Evolutionary conservation across 1,140 invertebrate genomes (phyloP), one percentile per base, ranked within the genome.

Genomic region (Cyphomyrmex costatus): DNA sequence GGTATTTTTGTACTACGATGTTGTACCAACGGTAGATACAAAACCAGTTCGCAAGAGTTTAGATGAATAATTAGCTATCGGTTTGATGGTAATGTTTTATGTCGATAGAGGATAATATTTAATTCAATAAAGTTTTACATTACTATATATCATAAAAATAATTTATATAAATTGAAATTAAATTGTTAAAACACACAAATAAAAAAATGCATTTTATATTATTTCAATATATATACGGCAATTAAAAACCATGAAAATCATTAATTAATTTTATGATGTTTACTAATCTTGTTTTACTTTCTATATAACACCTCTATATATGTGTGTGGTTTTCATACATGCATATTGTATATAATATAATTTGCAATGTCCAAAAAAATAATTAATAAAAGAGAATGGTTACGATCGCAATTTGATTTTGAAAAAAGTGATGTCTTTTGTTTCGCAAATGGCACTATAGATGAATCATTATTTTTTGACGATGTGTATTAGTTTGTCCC

Each of bases 401-500:
- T 3, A 21, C 12, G 0, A 36, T 76, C 3, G 7, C 21, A 76
- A 36, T 12, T 36, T 12, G 16, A 42, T 76, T 33, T 24, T 30
- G n/a, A 42, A 77, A 49, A 49, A 73, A 73, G 30, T 21, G 8
- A 77, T 19, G n/a, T 36, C 0, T 8, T n/a, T 76, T 24, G 33
- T 16, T 46, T 42, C 27, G 4, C 19, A 73, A 73, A 27, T 14
- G 12, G 30, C 21, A 16, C 24, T 24, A 2, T 16, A 46, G 33
- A 76, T 16, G 7, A 5, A 24, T 27, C 16, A 63, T 42, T 10
- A 42, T 61, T 77, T 63, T 42, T 16, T 63, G 56, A n/a, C 5
- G 33, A 42, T 77, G 56, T 71, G 14, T 70, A 70, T 68, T 49
- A 68, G 61, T 36, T 33, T 36, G 77, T 16, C 71, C 36, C n/a